A percentile compares a stretch with the other conserved stretches of the same genome.
Conservation (phyloP, 2,113 vertebrate genomes). For the Cisticola juncidis region DNA sequence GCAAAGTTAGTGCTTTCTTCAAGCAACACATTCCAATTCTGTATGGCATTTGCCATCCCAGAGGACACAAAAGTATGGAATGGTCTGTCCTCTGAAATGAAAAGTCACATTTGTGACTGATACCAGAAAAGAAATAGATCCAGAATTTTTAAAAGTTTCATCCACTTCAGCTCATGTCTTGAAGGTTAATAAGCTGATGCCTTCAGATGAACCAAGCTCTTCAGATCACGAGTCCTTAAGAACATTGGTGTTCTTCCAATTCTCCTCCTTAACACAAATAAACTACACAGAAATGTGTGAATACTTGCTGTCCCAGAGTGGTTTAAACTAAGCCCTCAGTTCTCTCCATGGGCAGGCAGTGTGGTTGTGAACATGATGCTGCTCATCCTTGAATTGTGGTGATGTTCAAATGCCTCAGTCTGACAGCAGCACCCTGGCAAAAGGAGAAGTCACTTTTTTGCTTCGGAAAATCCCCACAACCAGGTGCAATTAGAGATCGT, state of each 20-base stretch:
- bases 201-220: neutral
- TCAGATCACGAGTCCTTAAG: neutral
- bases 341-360: neutral
- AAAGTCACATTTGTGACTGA: neutral
- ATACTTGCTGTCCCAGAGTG: neutral
- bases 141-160: neutral
- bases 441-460: slow-evolving; percentile 17
- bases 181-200: neutral
- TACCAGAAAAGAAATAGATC: neutral
- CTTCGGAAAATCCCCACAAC: slow-evolving; percentile 49
- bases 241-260: neutral
- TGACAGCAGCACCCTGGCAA: neutral
- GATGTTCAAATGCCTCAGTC: neutral
- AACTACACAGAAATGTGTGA: neutral
- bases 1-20: neutral
- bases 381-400: neutral
- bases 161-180: neutral
- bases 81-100: neutral
- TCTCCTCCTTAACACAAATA: neutral
- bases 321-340: neutral
- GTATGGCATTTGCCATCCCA: neutral
- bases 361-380: neutral
- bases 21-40: neutral
- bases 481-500: neutral
- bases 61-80: neutral